Evolutionary conservation across 2,888 invertebrate genomes (phyloP), one percentile per base, ranked within the genome.

Genomic region (Volucella bombylans): DNA sequence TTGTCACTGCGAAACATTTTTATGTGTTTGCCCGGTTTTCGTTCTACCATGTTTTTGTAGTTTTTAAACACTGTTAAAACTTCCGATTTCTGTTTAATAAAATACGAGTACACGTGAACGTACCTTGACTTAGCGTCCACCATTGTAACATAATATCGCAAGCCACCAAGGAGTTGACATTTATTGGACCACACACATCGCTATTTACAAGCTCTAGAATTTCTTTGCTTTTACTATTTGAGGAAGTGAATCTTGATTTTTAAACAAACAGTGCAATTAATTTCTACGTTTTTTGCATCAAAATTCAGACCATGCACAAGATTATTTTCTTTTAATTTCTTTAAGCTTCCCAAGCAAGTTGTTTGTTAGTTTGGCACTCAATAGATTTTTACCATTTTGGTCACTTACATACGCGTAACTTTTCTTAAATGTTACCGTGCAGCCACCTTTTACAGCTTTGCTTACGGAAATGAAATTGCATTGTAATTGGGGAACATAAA

Each of bases 11-110:
- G 45, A 23, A 47, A 39, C 1, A n/a, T 12, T 71, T 71, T 78
- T 31, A 62, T 72, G 43, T 73, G 64, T 18, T 59, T 45, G 8
- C 38, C 49, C 10, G 71, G 52, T 39, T 71, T 14, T 1, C 38
- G 43, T 31, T 69, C 77, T 14, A 43, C 11, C 67, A 67, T 76
- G 1, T 41, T 41, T 14, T 73, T 80, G 38, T 68, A 73, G 23
- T 74, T 47, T n/a, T 61, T 68, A 49, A 73, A 68, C 38, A 23
- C n/a, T 55, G 45, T 15, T 43, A 71, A 50, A 15, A 57, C 87
- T 62, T 86, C 88, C 38, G 54, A 68, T 76, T 88, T 88, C 0
- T 69, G 23, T 59, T 72, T 73, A 8, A 71, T 47, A 11, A 64
- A 39, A 77, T 59, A n/a, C n/a, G n/a, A n/a, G n/a, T n/a, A 50